Conservation (phyloP, 2,888 invertebrate genomes). For the Galerucella pusilla region DNA sequence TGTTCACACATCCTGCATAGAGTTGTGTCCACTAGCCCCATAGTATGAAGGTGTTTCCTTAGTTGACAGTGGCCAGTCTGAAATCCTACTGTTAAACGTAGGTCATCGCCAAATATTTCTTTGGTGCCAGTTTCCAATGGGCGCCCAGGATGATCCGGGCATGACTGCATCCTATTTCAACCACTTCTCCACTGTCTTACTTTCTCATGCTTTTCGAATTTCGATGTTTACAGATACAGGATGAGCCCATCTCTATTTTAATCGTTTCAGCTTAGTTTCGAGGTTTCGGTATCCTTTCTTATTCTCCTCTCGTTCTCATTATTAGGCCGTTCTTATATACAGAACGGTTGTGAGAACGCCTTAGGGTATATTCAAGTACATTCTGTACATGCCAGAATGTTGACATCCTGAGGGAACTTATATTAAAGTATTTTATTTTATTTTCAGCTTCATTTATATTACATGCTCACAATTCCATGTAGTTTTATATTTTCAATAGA, state of each 20-base stretch:
- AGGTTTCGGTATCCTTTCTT: slow-evolving; percentile 9
- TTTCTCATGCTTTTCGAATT: not conserved
- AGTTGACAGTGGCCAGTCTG: too few relatives aligned
- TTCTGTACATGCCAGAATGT: slow-evolving; percentile 11
- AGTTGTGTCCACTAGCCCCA: too few relatives aligned
- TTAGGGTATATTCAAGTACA: not conserved
- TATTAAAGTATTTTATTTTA: not conserved
- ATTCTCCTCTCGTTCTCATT: slow-evolving; percentile 13
- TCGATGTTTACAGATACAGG: not conserved
- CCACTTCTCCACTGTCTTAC: not conserved
- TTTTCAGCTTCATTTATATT: not conserved
- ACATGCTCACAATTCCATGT: too few relatives aligned
- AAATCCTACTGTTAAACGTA: too few relatives aligned
- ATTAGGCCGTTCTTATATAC: slow-evolving; percentile 12
- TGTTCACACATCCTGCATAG: too few relatives aligned
- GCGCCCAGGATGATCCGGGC: too few relatives aligned
- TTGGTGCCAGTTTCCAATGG: too few relatives aligned
- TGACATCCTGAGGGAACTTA: not conserved
- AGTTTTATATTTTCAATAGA: too few relatives aligned
- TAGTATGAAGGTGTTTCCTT: too few relatives aligned
- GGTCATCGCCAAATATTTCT: too few relatives aligned
- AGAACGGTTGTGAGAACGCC: not conserved
- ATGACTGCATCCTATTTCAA: not conserved
- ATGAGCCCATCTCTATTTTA: slow-evolving; percentile 4
- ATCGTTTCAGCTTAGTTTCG: not conserved